Conservation (phyloP, 30 jellyfish, hydroid and myxozoan species). For the Calvadosia cruxmelitensis region DNA sequence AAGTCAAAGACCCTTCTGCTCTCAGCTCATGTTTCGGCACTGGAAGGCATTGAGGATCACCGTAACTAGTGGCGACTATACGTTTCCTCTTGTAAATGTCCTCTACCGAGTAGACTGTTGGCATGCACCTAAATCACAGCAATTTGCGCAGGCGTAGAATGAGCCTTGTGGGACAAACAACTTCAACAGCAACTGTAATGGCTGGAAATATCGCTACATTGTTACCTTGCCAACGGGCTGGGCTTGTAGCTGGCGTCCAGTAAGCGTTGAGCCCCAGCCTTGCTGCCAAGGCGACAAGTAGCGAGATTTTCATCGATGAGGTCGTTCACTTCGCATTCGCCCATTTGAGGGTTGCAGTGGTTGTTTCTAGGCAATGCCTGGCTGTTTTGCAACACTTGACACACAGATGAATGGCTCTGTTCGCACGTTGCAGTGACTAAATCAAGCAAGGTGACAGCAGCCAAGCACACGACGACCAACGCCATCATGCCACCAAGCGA, state of each 20-base stretch:
- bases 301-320: conserved; percentile 8
- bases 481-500: no score
- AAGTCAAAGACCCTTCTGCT: background rate
- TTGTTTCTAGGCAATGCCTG: background rate
- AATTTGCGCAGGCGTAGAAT: no score
- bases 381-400: background rate
- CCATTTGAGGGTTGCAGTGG: conserved; percentile 16
- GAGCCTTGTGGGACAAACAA: background rate
- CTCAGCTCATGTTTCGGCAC: background rate
- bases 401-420: background rate
- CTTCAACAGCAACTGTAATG: background rate
- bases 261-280: background rate
- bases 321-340: conserved; percentile 29
- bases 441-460: no score
- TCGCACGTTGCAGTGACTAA: background rate
- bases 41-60: conserved; percentile 18
- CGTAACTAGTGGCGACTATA: conserved; percentile 3
- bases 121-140: background rate
- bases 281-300: conserved; percentile 4
- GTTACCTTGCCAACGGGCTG: background rate
- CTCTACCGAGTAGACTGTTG: background rate
- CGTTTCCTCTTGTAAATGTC: background rate
- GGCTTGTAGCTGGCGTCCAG: background rate
- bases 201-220: background rate
- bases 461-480: no score